phyloP scores from a whole-genome alignment of 2,113 vertebrate species.

The Heloderma charlesbogerti region DNA sequence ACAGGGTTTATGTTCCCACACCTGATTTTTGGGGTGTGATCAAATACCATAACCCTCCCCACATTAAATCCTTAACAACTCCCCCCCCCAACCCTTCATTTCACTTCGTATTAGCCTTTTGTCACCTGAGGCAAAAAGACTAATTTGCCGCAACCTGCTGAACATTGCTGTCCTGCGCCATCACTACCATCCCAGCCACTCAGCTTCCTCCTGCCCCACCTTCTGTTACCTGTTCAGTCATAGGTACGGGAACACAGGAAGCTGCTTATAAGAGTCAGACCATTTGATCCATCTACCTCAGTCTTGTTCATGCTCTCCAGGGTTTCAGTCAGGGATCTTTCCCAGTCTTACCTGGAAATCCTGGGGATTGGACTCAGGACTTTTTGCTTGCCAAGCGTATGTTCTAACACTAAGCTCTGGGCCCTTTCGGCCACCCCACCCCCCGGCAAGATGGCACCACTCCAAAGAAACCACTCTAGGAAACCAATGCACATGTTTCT shows the following conservation, averaged over 20 bases:
- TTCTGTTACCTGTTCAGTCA: not conserved
- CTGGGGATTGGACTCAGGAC: not conserved
- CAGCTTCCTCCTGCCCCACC: not conserved
- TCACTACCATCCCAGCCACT: too few species aligned
- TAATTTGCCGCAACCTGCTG: not conserved
- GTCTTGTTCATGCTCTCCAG: not conserved
- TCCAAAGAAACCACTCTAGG: not conserved
- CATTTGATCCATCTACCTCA: not conserved
- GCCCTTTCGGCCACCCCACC: too few species aligned
- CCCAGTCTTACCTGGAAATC: not conserved
- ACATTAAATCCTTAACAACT: not conserved
- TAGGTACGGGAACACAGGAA: too few species aligned
- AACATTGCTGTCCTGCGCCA: not conserved
- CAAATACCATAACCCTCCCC: not conserved
- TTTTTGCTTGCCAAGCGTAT: not conserved
- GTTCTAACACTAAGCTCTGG: not conserved
- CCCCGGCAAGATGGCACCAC: not conserved
- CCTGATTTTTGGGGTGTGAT: not conserved
- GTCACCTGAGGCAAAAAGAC: not conserved
- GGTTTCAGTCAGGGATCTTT: not conserved
- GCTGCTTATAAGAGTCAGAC: not conserved
- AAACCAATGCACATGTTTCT: not conserved
- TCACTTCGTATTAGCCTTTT: not conserved
- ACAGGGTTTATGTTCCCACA: not conserved
- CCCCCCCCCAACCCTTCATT: not conserved